Conservation (phyloP, 1,140 invertebrate genomes). For the Drosophila sp. region DNA sequence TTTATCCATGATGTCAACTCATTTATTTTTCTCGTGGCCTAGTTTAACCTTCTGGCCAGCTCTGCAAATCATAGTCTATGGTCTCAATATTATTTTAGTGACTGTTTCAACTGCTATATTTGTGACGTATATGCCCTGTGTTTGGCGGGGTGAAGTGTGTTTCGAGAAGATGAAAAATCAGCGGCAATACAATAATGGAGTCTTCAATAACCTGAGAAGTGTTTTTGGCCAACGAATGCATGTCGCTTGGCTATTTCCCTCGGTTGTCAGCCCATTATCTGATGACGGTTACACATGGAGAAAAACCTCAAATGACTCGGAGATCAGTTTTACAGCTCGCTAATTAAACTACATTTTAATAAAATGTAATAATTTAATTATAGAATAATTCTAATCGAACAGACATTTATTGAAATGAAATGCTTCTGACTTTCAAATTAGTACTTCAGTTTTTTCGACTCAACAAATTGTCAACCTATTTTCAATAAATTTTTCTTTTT, state of each 20-base stretch:
- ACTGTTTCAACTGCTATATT: constrained; percentile 87
- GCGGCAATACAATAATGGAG: constrained; percentile 88
- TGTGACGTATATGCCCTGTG: constrained; percentile 86
- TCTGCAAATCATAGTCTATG: constrained; percentile 88
- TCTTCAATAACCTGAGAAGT: constrained; percentile 88
- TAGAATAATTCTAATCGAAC: too few relatives aligned
- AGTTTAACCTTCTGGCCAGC: constrained; percentile 36
- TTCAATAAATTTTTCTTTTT: neutral
- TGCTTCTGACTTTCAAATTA: too few relatives aligned
- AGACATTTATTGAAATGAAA: too few relatives aligned
- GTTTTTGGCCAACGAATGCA: constrained; percentile 92
- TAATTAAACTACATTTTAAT: too few relatives aligned
- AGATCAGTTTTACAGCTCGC: too few relatives aligned
- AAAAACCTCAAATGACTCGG: neutral
- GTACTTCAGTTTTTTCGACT: neutral
- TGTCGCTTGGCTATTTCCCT: constrained; percentile 86
- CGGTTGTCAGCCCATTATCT: constrained; percentile 5
- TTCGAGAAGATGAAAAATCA: constrained; percentile 25
- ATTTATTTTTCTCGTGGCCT: neutral
- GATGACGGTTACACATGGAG: constrained; percentile 18
- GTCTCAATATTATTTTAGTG: constrained; percentile 88
- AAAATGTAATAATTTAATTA: too few relatives aligned
- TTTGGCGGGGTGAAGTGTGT: constrained; percentile 15
- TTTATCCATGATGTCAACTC: neutral
- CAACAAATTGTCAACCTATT: constrained; percentile 5